Evolutionary conservation across 2,797 vertebrate genomes (phyloP).

Genomic region (Monodelphis domestica): DNA sequence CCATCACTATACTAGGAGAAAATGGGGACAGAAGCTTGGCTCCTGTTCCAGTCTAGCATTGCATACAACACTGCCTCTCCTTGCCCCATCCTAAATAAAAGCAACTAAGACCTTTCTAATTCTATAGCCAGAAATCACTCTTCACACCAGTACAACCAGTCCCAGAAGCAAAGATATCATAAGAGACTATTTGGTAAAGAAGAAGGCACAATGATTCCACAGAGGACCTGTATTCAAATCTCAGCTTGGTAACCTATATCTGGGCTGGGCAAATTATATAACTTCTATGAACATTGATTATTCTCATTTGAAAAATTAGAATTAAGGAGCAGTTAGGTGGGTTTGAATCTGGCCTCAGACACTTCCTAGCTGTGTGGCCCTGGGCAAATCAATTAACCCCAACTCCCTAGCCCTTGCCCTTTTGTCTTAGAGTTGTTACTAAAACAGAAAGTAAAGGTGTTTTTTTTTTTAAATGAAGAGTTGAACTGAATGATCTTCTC

Average conservation of each 20-base stretch:
- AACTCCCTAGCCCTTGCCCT: no score
- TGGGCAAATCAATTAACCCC: no score
- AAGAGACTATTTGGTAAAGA: not conserved
- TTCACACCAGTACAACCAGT: not conserved
- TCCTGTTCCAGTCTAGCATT: not conserved
- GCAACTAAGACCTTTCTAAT: not conserved
- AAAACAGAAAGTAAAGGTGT: no score
- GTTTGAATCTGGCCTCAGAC: no score
- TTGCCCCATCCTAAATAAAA: not conserved
- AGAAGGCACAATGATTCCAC: not conserved
- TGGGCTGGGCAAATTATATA: not conserved
- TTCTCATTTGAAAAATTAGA: not conserved
- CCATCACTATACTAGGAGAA: no score
- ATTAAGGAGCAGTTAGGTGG: no score
- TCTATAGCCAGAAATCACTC: not conserved
- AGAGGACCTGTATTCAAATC: not conserved
- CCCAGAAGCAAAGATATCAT: not conserved
- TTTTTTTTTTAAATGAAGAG: no score
- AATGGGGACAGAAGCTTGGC: not conserved
- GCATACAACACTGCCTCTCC: not conserved
- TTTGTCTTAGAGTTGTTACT: no score
- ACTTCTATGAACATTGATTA: not conserved
- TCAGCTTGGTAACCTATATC: not conserved
- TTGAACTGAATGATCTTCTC: not conserved
- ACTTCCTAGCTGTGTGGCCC: no score